Conservation (phyloP, 2,113 vertebrate species). For the Xiphorhynchus elegans region DNA sequence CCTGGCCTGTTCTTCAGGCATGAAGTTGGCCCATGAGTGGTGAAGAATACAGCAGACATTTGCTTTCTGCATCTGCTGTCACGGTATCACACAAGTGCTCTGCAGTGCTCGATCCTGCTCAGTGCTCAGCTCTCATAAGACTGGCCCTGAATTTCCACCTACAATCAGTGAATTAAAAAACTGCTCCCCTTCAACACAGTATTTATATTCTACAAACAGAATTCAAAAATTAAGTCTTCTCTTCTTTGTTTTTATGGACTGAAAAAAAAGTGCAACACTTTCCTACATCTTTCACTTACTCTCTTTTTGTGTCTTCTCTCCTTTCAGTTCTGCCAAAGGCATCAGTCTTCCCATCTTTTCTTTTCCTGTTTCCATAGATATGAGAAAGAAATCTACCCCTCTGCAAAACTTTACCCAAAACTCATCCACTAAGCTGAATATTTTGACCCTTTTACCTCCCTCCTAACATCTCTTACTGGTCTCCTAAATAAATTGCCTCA, state of each 20-base stretch:
- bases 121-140: background rate
- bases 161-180: background rate
- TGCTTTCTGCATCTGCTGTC: background rate
- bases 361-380: background rate
- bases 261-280: background rate
- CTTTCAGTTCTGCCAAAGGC: background rate
- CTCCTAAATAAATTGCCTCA: background rate
- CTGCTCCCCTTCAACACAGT: background rate
- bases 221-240: background rate
- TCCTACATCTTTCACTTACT: background rate
- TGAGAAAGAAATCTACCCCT: background rate
- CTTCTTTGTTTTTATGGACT: background rate
- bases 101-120: background rate
- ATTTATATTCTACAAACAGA: background rate
- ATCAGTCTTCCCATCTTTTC: background rate
- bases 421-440: background rate
- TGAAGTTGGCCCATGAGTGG: background rate
- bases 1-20: background rate
- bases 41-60: background rate
- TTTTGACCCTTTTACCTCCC: background rate
- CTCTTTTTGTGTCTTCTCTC: background rate
- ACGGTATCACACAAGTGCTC: background rate
- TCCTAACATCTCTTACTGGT: background rate
- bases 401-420: background rate
- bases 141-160: background rate